Conservation (phyloP, 1,140 invertebrate genomes). For the Rhagoletis pomonella region DNA sequence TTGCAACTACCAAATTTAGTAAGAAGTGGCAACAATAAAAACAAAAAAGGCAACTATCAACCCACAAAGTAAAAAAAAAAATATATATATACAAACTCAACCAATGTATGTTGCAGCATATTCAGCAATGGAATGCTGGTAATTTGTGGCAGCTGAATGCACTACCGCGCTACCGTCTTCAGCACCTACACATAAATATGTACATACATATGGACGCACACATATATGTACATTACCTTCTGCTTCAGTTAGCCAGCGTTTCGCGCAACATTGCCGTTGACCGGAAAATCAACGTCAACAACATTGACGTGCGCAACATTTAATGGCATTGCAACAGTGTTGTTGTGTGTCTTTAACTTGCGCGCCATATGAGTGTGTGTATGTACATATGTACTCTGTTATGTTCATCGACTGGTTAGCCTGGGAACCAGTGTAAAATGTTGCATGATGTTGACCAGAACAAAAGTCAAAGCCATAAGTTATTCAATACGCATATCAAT, state of each 20-base stretch:
- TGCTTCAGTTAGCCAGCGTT: slow-evolving; percentile 1
- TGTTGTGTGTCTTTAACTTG: neutral
- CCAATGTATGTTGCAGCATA: neutral
- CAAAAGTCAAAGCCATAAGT: neutral
- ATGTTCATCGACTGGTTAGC: neutral
- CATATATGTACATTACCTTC: neutral
- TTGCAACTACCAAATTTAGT: slow-evolving; percentile 16
- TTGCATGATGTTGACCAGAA: slow-evolving; percentile 22
- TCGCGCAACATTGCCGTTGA: slow-evolving; percentile 15
- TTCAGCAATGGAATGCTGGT: slow-evolving; percentile 29
- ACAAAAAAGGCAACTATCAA: neutral
- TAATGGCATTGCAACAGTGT: neutral
- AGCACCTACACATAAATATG: too few species aligned
- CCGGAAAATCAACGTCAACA: slow-evolving; percentile 53
- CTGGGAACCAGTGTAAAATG: slow-evolving; percentile 33
- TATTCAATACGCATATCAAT: slow-evolving; percentile 3
- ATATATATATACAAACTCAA: neutral
- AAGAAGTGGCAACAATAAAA: neutral
- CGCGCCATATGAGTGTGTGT: neutral
- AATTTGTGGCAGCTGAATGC: neutral
- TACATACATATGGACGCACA: too few species aligned
- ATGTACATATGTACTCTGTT: neutral
- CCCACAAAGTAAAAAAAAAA: neutral
- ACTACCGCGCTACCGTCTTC: too few species aligned
- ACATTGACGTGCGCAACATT: slow-evolving; percentile 39